Evolutionary conservation across 2,888 invertebrate genomes (phyloP), one percentile per base, ranked within the genome.

Genomic region (Ichneumoninae sp.): DNA sequence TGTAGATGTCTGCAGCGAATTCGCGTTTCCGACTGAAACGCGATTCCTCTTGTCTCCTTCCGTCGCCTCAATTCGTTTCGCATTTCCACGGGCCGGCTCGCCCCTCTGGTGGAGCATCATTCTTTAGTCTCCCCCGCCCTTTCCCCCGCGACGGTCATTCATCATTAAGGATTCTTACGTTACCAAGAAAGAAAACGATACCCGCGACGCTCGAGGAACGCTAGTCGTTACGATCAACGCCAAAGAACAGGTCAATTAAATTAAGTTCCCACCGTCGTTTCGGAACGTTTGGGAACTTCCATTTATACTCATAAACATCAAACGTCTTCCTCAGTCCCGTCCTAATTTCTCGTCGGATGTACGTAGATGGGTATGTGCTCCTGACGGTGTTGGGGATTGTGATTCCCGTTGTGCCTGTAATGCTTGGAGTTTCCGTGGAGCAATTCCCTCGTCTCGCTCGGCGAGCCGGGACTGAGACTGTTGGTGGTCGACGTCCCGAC

Each of bases 391-490:
- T 91, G 90, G 26, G 87, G 81, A 80, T 88, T 87, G 75, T 89
- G 88, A 70, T 89, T 90, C 2, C 92, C 92, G 65, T 92, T 92
- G 78, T 91, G 91, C 79, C 92, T 92, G 78, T 89, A 91, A 90
- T 95, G 95, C 69, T 95, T 94, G 3, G 95, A 95, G 89, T 95
- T 96, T 5, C 95, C 93, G 70, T 93, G 92, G 22, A 96, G 93
- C 77, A 96, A 93, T 92, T 96, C 96, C 86, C 95, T 94, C 13
- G 96, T 96, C 93, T 96, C 96, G 65, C 96, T 95, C 0, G 96
- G 96, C n/a, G 96, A 96, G 16, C 96, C 95, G 0, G 96, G 96
- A 86, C 95, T 95, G 76, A 95, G 90, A 90, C 96, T 96, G 30
- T 96, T 95, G 33, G 95, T 95, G 0, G 95, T 95, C 1, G 95